These are phyloP conservation scores for Eupithecia exiguata DNA, from an alignment of 2,888 invertebrate species.

Conservation along the genomic window DNA sequence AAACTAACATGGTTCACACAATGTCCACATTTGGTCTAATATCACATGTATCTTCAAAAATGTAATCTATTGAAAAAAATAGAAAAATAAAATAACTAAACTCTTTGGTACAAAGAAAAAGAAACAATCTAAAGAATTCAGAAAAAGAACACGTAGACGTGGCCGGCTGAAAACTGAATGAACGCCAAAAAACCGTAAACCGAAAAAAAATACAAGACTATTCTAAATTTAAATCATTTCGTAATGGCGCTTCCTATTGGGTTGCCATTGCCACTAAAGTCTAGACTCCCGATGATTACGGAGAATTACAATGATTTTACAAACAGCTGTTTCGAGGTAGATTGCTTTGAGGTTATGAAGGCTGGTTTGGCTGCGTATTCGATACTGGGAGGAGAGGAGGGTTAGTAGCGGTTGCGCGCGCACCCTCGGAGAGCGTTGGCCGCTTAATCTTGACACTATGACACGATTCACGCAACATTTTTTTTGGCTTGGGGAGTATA, in stretches of 20 bases:
- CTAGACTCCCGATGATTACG: slow-evolving; percentile 53
- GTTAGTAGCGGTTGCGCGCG: slow-evolving; percentile 73
- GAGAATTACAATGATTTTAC: slow-evolving; percentile 50
- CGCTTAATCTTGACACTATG: slow-evolving; percentile 60
- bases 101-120: slow-evolving; percentile 9
- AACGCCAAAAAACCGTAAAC: slow-evolving; percentile 73
- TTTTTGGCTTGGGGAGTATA: slow-evolving; percentile 19
- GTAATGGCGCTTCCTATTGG: slow-evolving; percentile 62
- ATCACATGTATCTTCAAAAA: slow-evolving; percentile 38
- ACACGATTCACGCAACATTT: slow-evolving; percentile 50
- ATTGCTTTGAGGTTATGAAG: slow-evolving; percentile 75
- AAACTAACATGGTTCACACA: slow-evolving; percentile 57
- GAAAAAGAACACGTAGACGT: slow-evolving; percentile 54
- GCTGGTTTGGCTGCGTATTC: slow-evolving; percentile 70
- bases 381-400: slow-evolving; percentile 57
- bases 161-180: slow-evolving; percentile 77
- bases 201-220: slow-evolving; percentile 62
- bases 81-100: slow-evolving; percentile 31
- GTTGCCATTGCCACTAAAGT: slow-evolving; percentile 45
- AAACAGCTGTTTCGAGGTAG: slow-evolving; percentile 74
- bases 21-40: slow-evolving; percentile 46
- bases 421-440: slow-evolving; percentile 57
- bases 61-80: slow-evolving; percentile 50
- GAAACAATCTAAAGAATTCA: slow-evolving; percentile 36
- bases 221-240: slow-evolving; percentile 80